Evolutionary conservation across 2,888 invertebrate species (phyloP).

Genomic region (Drosophila demipolita): DNA sequence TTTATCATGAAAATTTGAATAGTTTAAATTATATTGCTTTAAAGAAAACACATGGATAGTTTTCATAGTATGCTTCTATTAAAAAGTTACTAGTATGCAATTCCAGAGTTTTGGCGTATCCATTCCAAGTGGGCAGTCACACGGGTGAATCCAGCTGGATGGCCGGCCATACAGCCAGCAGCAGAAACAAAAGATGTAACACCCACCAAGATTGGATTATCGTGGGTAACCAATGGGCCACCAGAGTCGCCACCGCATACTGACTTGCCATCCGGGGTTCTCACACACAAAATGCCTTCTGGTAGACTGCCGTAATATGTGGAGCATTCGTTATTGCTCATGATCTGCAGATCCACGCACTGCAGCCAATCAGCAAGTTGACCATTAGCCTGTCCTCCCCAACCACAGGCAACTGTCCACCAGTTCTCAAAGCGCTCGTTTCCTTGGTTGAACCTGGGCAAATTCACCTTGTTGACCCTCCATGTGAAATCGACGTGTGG

Average conservation of each 20-base stretch:
- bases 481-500: conserved; percentile 43
- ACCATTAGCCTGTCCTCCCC: conserved; percentile 82
- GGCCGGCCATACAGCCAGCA: conserved; percentile 37
- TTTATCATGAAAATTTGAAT: not conserved
- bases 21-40: not conserved
- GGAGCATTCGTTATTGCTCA: conserved; percentile 76
- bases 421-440: conserved; percentile 70
- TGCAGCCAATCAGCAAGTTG: conserved; percentile 73
- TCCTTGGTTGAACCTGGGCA: conserved; percentile 45
- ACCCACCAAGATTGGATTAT: conserved; percentile 62
- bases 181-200: conserved; percentile 55
- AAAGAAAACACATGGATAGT: not conserved
- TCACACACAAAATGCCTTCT: conserved; percentile 61
- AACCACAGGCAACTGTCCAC: conserved; percentile 83
- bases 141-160: conserved; percentile 67
- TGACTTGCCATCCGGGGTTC: conserved; percentile 51
- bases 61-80: not conserved
- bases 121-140: conserved; percentile 64
- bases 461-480: conserved; percentile 34
- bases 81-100: conserved; percentile 52
- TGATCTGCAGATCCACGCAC: conserved; percentile 77
- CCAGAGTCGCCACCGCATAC: conserved; percentile 80
- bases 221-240: conserved; percentile 71
- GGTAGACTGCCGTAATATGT: conserved; percentile 35
- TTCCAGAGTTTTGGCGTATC: conserved; percentile 62